Evolutionary conservation across 2,797 vertebrate genomes (phyloP), one percentile per base, ranked within the genome.

Genomic region (Manis pentadactyla): DNA sequence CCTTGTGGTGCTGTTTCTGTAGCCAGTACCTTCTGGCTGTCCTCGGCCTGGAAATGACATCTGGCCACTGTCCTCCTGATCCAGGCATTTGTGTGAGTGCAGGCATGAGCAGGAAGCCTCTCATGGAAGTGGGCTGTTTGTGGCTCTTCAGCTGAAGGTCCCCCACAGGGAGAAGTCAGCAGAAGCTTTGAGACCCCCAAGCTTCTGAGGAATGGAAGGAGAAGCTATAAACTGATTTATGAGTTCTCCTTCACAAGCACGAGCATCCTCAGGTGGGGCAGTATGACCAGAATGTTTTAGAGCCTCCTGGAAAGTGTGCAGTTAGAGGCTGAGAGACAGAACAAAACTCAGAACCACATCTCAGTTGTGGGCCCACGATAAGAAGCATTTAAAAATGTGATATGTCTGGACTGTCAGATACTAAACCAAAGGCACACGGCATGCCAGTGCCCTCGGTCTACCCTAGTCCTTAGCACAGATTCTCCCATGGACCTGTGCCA

Each of bases 231-330:
- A 53, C 55, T 31, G 69, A 49, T 19, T 84, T 4, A 4, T 15
- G 13, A 29, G n/a, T 12, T 23, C 29, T 53, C 42, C 21, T 14
- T 66, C 29, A n/a, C 5, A 9, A 79, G 13, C 3, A 3, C 23
- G 27, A 34, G 34, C 12, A 23, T n/a, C n/a, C 14, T 9, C 25
- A 5, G 25, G 23, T 17, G 7, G 19, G 37, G 17, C 23, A 59
- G n/a, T 11, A 34, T 1, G 11, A 1, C 23, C 11, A 31, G 10
- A 29, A 18, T 0, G 27, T 9, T 61, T 4, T 9, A 64, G 17
- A 42, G 37, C 4, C 63, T 90, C 55, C n/a, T 37, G 71, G 23
- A 59, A 39, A 77, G 55, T 27, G 34, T 14, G 23, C 15, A 18
- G 15, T 19, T 31, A 9, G 11, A 42, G 34, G 78, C 4, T 12